Base-by-base conservation (phyloP, 2,888 invertebrate species). In the Mythimna vitellina region DNA sequence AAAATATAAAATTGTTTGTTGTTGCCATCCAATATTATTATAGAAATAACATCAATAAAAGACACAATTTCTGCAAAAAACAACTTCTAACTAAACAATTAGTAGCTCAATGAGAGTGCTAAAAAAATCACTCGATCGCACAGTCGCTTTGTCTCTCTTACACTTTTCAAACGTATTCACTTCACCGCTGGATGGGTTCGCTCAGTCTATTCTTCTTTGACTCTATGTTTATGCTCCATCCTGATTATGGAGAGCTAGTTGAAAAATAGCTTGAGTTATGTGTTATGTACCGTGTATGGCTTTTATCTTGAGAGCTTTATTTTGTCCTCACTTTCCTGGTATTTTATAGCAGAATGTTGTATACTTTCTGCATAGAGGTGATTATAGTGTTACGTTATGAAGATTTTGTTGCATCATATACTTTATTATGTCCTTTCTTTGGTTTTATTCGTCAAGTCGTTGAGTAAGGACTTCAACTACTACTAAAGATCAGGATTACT, bases 211-310 rank as follows among this genome's bases (percentile, higher is more conserved):
- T 22, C 38, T 22, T 54, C 54, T 54, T 22, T 22, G 54, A 14
- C 25, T 38, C 57, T 57, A 35, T 38, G 22, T 60, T 14, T 38
- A 38, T 60, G 73, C 68, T 60, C 51, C 78, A 62, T 78, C 74
- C 83, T 85, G 84, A 88, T 89, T 87, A 87, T 86, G 83, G 81
- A 76, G 70, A 73, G 72, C 58, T 80, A 67, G 77, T 84, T 70
- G 75, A 76, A 82, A 88, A 87, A 88, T 88, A 87, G 86, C 84
- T 85, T 81, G 73, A 75, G 85, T 80, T 81, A 70, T 80, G 65
- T 78, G 85, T 78, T 82, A 69, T 77, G 66, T 78, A 61, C 29
- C 42, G 51, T 54, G 65, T 73, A 80, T 79, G 72, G 78, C 80
- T 83, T 78, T 73, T 80, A 82, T 73, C 73, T 80, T 76, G 74